Evolutionary conservation across 2,797 vertebrate genomes (phyloP), one percentile per base, ranked within the genome.

Genomic region (Coregonus sp.): DNA sequence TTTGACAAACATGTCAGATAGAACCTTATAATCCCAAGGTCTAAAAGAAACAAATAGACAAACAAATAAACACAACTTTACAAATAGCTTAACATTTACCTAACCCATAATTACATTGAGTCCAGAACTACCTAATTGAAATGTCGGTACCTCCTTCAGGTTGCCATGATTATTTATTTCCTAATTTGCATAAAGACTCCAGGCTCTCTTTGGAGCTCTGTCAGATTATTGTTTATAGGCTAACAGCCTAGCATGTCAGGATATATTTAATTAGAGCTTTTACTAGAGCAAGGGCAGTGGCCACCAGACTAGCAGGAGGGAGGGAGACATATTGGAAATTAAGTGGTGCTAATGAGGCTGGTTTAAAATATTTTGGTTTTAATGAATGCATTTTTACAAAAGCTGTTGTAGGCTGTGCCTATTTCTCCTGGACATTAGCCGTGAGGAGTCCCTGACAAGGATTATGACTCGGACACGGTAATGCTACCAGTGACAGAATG

Each of bases 191-290:
- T 78, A 81, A 37, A 33, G 50, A 81, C 56, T 78, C 77, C 61
- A 79, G 65, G 50, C 50, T 79, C 33, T 77, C 63, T 80, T 33
- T 59, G 15, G 77, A 70, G 61, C 37, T 33, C 61, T 73, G 54
- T 75, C 20, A 78, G 47, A 82, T 75, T 82, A 71, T 52, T 33
- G 54, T 71, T 77, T 51, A 35, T 69, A 61, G 37, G 76, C 33
- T 69, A 73, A 65, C 76, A 76, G 47, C 54, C 79, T 67, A 78
- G 59, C 76, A 75, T 74, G 75, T 78, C 70, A 71, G 25, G 61
- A 50, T 72, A 65, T 1, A 81, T 82, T 85, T 81, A 78, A 83
- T 81, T 84, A 65, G 73, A 47, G 6, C 25, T 83, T 81, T 81
- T 81, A 76, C 52, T 75, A 71, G 14, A 73, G 65, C 56, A 74